Conservation (phyloP, 2,888 invertebrate genomes). For the Agonopterix subpropinquella region DNA sequence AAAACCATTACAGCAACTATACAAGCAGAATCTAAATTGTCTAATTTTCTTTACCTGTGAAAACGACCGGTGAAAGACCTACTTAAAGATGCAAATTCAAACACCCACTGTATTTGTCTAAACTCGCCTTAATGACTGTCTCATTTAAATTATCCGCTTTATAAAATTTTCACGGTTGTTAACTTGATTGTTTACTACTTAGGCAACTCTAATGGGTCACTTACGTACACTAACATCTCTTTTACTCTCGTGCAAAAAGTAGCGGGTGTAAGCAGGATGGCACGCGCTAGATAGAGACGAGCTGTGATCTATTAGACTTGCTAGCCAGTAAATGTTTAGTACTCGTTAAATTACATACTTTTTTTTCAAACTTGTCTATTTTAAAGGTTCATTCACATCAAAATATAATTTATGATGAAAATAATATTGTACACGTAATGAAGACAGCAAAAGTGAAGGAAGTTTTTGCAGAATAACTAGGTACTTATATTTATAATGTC, state of each 20-base stretch:
- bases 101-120: slow-evolving; percentile 14
- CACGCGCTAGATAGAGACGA: too few relatives aligned
- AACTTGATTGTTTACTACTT: slow-evolving; percentile 1
- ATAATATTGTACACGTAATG: not conserved
- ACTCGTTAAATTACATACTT: not conserved
- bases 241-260: too few relatives aligned
- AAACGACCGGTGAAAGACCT: slow-evolving; percentile 2
- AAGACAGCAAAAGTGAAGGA: too few relatives aligned
- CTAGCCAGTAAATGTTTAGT: not conserved
- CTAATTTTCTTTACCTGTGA: slow-evolving; percentile 6
- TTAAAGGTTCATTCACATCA: not conserved
- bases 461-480: too few relatives aligned
- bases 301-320: too few relatives aligned
- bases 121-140: slow-evolving; percentile 8
- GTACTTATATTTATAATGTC: too few relatives aligned
- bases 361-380: not conserved
- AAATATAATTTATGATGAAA: not conserved
- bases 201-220: too few relatives aligned
- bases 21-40: slow-evolving; percentile 3
- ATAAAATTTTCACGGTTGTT: slow-evolving; percentile 16
- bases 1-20: not conserved
- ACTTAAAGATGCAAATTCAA: slow-evolving; percentile 11
- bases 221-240: too few relatives aligned
- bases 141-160: slow-evolving; percentile 11
- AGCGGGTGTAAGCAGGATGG: too few relatives aligned